Base-by-base conservation (phyloP, 1,140 invertebrate genomes). In the Drosophila pseudoananassae region DNA sequence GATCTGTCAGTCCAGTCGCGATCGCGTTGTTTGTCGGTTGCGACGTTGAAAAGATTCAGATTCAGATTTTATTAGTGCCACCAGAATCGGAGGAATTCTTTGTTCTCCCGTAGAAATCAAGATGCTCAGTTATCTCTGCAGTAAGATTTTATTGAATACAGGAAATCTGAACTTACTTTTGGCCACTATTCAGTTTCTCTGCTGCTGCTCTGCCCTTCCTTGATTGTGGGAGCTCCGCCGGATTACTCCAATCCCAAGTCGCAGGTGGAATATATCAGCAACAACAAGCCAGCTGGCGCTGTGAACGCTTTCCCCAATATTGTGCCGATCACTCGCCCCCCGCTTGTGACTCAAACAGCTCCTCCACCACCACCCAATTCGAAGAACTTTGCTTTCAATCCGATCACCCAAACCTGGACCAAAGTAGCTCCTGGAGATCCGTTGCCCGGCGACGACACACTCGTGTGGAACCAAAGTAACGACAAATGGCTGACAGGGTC, bases 401-500 rank as follows among this genome's bases (percentile, higher is more conserved):
- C 90, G 0, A 49, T 56, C 14, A 71, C 75, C 1, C 61, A 91
- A 40, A 82, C 59, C 2, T 91, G 90, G 90, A 85, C 77, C 0
- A 36, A 43, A 14, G 53, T 91, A 2, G 60, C 47, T 0, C 52
- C 64, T 0, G 57, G 53, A 8, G 83, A 82, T 61, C 78, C 85
- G 2, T 58, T 52, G 36, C 80, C 90, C 12, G 56, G 45, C 4
- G 78, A 85, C 6, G 79, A 49, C 8, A 76, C 83, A 0, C 57
- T 91, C 2, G 14, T 87, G 8, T 91, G 90, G 90, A 91, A 91
- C 63, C 90, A 91, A 50, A 78, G 61, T 55, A 91, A 91, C 4
- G 90, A 91, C 54, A 91, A 91, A 45, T 91, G 83, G 83, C 51
- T 91, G 0, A 91, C 90, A 7, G n/a, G 27, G 4, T 20, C 23